Percentiles rank a stretch among this genome's conserved stretches.
These are phyloP conservation scores for Etia nguti DNA, from an alignment of 2,113 vertebrate species.

Conservation along the genomic window DNA sequence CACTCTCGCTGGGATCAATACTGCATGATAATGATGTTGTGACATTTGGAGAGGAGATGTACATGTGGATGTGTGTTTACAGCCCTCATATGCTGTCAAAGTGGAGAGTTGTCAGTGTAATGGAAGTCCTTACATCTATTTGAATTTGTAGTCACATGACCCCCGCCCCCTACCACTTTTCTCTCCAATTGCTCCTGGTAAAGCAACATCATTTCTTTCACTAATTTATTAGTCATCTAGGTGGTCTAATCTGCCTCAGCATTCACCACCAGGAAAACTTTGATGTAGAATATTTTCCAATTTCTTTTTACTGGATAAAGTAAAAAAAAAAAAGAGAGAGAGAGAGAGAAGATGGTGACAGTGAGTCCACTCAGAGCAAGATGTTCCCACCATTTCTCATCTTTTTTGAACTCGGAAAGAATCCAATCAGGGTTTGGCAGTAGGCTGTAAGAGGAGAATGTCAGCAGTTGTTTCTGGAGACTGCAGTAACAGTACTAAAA, in stretches of 20 bases:
- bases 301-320: background rate
- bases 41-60: constrained; percentile 31
- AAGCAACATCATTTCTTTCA: background rate
- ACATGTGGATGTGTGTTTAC: background rate
- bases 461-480: constrained; percentile 17
- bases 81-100: background rate
- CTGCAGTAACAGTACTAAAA: background rate
- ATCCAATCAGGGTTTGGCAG: background rate
- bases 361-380: background rate
- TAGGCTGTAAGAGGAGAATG: background rate
- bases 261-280: background rate
- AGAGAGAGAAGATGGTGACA: background rate
- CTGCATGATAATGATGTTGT: constrained; percentile 53
- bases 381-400: background rate
- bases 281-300: background rate
- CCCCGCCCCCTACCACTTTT: background rate
- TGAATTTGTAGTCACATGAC: background rate
- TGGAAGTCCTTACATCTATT: background rate
- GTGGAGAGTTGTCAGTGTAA: background rate
- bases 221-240: background rate
- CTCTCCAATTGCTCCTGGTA: background rate
- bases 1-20: constrained; percentile 45
- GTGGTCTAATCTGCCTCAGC: background rate
- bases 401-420: background rate
- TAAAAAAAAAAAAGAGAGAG: accelerated